Conservation (phyloP, 2,113 vertebrate species). For the Amia ocellicauda region DNA sequence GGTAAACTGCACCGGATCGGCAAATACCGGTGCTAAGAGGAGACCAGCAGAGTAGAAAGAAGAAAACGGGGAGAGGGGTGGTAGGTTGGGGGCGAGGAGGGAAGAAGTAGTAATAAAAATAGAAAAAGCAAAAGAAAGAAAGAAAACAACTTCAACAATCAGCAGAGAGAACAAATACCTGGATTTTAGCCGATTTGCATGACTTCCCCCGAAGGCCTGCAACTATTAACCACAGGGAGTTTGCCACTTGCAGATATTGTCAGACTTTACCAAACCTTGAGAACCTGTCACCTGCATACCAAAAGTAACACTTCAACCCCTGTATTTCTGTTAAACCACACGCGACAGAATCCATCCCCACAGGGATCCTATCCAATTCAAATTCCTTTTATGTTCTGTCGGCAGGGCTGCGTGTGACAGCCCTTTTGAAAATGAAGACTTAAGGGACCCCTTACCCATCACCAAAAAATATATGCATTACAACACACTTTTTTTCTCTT, state of each 20-base stretch:
- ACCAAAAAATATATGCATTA: too few species aligned
- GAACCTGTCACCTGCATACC: neutral
- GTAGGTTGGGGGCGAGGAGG: too few species aligned
- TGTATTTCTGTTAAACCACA: too few species aligned
- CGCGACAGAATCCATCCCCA: too few species aligned
- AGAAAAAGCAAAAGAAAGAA: neutral
- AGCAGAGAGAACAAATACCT: neutral
- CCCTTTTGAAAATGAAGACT: neutral
- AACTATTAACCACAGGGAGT: neutral
- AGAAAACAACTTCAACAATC: neutral
- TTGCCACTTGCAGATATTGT: neutral
- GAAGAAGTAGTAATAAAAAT: neutral
- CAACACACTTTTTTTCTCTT: neutral
- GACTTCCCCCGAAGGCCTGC: neutral
- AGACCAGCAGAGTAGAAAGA: conserved; percentile 8
- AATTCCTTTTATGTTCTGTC: neutral
- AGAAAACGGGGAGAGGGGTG: too few species aligned
- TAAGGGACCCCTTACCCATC: too few species aligned
- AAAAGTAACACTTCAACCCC: neutral
- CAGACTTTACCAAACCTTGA: neutral
- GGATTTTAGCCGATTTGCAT: neutral
- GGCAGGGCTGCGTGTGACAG: neutral
- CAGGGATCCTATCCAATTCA: neutral
- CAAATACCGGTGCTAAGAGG: conserved; percentile 13
- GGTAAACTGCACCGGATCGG: conserved; percentile 13